Conservation (phyloP, 2,113 vertebrate species). For the Catharus minimus region DNA sequence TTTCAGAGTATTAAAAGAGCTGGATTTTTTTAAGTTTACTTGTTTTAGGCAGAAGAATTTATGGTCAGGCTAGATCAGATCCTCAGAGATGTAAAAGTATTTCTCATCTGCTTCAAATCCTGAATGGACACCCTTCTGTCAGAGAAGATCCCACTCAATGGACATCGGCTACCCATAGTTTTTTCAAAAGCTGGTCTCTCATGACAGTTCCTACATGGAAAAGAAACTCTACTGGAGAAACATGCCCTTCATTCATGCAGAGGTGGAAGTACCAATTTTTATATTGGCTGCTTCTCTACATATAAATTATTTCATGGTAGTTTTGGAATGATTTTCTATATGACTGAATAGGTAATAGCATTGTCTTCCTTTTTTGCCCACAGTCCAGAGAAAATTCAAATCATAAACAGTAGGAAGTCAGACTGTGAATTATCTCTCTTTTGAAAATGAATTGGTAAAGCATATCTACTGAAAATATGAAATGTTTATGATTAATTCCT, state of each 20-base stretch:
- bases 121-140: neutral
- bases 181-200: neutral
- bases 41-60: neutral
- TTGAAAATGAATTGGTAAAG: neutral
- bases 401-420: neutral
- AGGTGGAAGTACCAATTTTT: neutral
- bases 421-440: neutral
- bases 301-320: neutral
- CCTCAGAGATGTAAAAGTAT: neutral
- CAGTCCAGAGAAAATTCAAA: neutral
- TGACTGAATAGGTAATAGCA: neutral
- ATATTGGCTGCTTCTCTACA: neutral
- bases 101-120: neutral
- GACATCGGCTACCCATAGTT: accelerated
- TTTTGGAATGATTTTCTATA: neutral
- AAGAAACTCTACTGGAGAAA: neutral
- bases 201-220: neutral
- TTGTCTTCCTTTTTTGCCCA: neutral
- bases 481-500: neutral
- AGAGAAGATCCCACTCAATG: neutral
- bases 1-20: neutral
- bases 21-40: neutral
- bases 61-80: neutral
- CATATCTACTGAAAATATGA: neutral
- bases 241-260: neutral